Conservation (phyloP, 2,888 invertebrate genomes). For the Patella depressa region DNA sequence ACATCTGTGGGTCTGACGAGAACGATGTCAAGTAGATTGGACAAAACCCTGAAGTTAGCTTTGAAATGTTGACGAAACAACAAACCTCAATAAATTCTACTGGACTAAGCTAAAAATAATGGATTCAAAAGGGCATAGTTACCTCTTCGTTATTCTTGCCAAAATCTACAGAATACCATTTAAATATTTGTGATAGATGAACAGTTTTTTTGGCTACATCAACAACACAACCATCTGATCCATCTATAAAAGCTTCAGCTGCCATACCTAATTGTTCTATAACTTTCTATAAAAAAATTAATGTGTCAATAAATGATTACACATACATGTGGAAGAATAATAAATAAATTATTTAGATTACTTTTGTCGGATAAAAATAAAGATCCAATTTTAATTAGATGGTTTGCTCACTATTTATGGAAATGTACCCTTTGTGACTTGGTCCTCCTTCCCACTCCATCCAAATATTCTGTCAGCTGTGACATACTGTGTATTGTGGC, state of each 20-base stretch:
- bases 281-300: constrained; percentile 53
- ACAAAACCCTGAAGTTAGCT: neutral
- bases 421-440: no score
- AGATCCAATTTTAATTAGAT: no score
- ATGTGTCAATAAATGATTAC: neutral
- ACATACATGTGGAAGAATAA: neutral
- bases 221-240: constrained; percentile 69
- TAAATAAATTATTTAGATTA: neutral
- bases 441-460: no score
- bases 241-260: constrained; percentile 68
- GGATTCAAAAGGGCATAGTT: neutral
- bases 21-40: no score
- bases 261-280: constrained; percentile 60
- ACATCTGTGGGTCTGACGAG: no score
- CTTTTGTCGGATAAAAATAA: no score
- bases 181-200: constrained; percentile 71
- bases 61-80: neutral
- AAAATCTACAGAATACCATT: constrained; percentile 73
- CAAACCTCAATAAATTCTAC: neutral
- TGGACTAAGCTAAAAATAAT: neutral
- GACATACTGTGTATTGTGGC: no score
- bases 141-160: constrained; percentile 65
- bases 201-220: constrained; percentile 66
- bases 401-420: no score
- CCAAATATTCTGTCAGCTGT: no score